A percentile compares a stretch with the other conserved stretches of the same genome.
These are phyloP conservation scores for Falco biarmicus DNA, from an alignment of 2,797 vertebrate species.

Conservation along the genomic window DNA sequence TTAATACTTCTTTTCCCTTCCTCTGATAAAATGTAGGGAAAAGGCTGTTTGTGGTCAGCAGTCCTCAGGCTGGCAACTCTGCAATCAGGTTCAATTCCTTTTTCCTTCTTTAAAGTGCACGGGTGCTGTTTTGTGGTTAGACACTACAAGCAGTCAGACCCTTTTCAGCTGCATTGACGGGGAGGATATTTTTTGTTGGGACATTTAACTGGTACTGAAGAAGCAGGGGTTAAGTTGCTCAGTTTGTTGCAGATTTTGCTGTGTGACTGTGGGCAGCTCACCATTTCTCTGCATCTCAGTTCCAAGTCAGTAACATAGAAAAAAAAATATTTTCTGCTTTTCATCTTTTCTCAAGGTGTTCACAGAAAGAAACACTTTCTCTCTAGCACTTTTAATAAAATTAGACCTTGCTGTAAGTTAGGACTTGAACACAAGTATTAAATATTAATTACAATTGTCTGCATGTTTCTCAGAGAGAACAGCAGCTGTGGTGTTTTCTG, in stretches of 20 bases:
- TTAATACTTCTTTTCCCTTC: conserved; percentile 34
- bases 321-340: background rate
- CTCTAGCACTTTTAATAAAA: background rate
- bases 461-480: background rate
- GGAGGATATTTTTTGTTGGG: background rate
- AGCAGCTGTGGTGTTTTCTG: background rate
- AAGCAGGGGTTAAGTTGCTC: background rate
- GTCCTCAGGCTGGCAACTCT: background rate
- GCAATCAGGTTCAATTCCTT: background rate
- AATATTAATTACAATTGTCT: background rate
- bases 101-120: background rate
- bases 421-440: background rate
- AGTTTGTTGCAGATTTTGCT: background rate
- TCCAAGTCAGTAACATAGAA: background rate
- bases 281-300: background rate
- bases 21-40: background rate
- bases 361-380: background rate
- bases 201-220: background rate
- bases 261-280: background rate
- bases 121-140: background rate
- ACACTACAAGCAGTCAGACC: background rate
- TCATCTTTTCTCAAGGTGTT: background rate
- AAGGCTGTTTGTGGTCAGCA: conserved; percentile 38
- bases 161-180: background rate
- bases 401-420: background rate